Conservation (phyloP, 2,888 invertebrate species). For the Epistrophe eligans region DNA sequence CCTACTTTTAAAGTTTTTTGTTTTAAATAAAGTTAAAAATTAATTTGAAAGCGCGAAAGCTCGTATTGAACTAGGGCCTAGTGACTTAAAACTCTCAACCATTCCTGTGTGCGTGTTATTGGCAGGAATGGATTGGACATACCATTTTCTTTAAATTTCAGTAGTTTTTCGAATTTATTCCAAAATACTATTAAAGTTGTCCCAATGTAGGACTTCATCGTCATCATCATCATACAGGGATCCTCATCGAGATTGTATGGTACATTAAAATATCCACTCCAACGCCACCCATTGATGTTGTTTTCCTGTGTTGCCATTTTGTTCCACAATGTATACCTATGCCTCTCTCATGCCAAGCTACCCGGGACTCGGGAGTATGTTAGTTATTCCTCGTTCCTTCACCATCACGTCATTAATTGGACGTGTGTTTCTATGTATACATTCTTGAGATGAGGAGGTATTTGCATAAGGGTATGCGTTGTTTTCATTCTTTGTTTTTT, state of each 20-base stretch:
- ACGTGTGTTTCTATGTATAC: constrained; percentile 36
- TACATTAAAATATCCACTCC: constrained; percentile 72
- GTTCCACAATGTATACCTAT: background rate
- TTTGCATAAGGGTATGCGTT: constrained; percentile 66
- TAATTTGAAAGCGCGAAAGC: too few species aligned
- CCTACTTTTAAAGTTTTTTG: too few species aligned
- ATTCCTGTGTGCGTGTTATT: too few species aligned
- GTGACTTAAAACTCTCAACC: too few species aligned
- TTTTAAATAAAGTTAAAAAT: too few species aligned
- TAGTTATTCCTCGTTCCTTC: constrained; percentile 1
- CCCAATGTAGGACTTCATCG: background rate
- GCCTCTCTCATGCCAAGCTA: constrained; percentile 7
- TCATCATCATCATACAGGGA: background rate
- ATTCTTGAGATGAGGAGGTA: constrained; percentile 46
- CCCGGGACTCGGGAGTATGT: background rate
- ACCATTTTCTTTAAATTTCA: too few species aligned
- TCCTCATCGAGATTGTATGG: constrained; percentile 50
- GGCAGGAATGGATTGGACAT: too few species aligned
- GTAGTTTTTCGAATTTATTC: background rate
- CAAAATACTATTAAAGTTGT: background rate
- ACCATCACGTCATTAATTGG: constrained; percentile 70
- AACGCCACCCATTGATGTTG: constrained; percentile 72
- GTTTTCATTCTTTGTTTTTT: background rate
- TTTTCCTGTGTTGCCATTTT: constrained; percentile 54
- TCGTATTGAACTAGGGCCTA: too few species aligned